Base-by-base conservation (phyloP, 2,113 vertebrate genomes). In the Syngnathus floridae region DNA sequence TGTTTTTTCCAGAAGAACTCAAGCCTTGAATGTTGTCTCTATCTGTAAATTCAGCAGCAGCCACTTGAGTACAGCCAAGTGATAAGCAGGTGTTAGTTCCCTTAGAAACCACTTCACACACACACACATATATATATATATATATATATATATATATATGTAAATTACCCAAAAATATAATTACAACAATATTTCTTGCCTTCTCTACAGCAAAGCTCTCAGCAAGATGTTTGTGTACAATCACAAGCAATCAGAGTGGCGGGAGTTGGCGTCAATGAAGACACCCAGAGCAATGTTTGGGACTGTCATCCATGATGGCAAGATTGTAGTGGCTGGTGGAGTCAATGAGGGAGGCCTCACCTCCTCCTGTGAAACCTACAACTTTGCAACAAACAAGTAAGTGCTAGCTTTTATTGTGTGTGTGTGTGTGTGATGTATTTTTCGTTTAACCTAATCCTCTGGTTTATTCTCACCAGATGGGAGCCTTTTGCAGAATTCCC, bases 181-280 rank as follows among this genome's bases (percentile, higher is more conserved):
- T 31, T 31, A 31, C 26, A 17, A 60, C 31, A 40, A 60, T 8
- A 37, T n/a, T 1, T 2, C n/a, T 61, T n/a, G 8, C 11, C 58
- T 60, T 62, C 19, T 61, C 68, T 49, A 17, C 84, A 99, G 97
- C 86, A 99, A 97, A 91, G 96, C 95, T 72, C 90, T 98, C 64
- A 98, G 94, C 74, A 94, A 98, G 74, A 70, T 94, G 81, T 98
- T 98, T 78, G 87, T 82, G 17, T 95, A 96, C 90, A 98, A 95
- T 80, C 91, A 97, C 69, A 99, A 98, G 87, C 95, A 97, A 86
- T 92, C 94, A 12, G 97, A 99, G 74, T 98, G 97, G 97, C 92
- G 92, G 82, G 96, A 99, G 77, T 81, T 97, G 77, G 92, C 94
- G 19, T 93, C 93, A 35, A 98, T 99, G 97, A 97, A 94, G 88